Base-by-base conservation (phyloP, 2,888 invertebrate species). In the Aleiodes testaceus region DNA sequence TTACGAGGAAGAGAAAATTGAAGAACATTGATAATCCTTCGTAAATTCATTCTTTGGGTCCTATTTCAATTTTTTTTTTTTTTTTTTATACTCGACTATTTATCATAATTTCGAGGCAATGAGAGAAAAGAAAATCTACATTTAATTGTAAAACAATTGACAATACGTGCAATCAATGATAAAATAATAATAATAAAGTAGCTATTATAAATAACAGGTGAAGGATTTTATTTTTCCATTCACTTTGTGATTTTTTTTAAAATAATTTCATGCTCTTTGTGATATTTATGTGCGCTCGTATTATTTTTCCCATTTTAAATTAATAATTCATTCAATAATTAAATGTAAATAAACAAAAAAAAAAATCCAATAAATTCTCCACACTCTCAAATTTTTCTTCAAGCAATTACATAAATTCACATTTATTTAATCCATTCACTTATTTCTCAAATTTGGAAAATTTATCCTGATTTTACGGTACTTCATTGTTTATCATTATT, bases 151-250 rank as follows among this genome's bases (percentile, higher is more conserved):
- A 53, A 59, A 59, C 16, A 42, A 42, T 42, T 16, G 18, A 16
- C 42, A 42, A 59, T 59, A 9, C 30, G 30, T 52, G 52, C 53
- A 53, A 53, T 11, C 18, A 42, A 44, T 42, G 16, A 59, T 59
- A 20, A 18, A 36, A 36, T 36, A 36, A 36, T 36, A 36, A 36
- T 36, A 36, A 47, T 53, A 49, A 22, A 36, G 75, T 75, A 75
- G 72, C 73, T 74, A 66, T 69, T 72, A 69, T 71, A 71, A 78
- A 80, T 66, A 74, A 76, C 76, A 79, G 1, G 7, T 18, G 42
- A 61, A 61, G 45, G n/a, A 61, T 30, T 20, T 49, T 18, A n/a
- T n/a, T 61, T 6, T 44, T n/a, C 16, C 45, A 12, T 44, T 18
- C 7, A 59, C 26, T 59, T 49, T 50, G 18, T 63, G 47, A 69